Evolutionary conservation across 2,888 invertebrate species (phyloP).

Genomic region (Cabera pusaria): DNA sequence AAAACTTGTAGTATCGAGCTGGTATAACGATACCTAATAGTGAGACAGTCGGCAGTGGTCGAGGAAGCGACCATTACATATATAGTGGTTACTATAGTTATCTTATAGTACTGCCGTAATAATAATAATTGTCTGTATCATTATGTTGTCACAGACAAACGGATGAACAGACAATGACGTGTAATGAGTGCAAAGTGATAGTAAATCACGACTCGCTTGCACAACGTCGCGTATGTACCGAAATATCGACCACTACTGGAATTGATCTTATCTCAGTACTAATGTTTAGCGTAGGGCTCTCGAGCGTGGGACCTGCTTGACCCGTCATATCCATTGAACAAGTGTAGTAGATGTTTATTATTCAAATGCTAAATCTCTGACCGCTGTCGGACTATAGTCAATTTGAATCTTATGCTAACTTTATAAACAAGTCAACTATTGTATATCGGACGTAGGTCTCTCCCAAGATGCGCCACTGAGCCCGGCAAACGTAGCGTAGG

Average conservation of each 20-base stretch:
- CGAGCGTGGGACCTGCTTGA: slow-evolving; percentile 10
- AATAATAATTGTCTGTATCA: slow-evolving; percentile 9
- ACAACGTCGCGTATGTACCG: slow-evolving; percentile 6
- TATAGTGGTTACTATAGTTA: slow-evolving; percentile 6
- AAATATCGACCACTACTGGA: slow-evolving; percentile 3
- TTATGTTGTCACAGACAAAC: slow-evolving; percentile 26
- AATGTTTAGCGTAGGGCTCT: background rate
- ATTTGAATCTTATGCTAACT: no score
- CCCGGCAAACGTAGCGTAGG: no score
- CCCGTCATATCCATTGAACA: slow-evolving; percentile 1
- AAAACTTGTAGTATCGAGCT: no score
- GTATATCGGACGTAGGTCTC: no score
- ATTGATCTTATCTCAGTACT: slow-evolving; percentile 11
- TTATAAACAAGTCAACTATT: no score
- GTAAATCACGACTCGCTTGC: slow-evolving; percentile 29
- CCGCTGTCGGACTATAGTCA: no score
- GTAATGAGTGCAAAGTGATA: slow-evolving; percentile 39
- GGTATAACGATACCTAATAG: no score
- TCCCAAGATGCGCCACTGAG: no score
- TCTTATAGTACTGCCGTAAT: slow-evolving; percentile 21
- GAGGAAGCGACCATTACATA: slow-evolving; percentile 2
- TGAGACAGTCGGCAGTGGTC: background rate
- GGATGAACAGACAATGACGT: slow-evolving; percentile 23
- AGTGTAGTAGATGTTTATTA: no score
- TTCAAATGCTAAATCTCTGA: no score